Evolutionary conservation across 2,888 invertebrate genomes (phyloP), one percentile per base, ranked within the genome.

Genomic region (Empis livida): DNA sequence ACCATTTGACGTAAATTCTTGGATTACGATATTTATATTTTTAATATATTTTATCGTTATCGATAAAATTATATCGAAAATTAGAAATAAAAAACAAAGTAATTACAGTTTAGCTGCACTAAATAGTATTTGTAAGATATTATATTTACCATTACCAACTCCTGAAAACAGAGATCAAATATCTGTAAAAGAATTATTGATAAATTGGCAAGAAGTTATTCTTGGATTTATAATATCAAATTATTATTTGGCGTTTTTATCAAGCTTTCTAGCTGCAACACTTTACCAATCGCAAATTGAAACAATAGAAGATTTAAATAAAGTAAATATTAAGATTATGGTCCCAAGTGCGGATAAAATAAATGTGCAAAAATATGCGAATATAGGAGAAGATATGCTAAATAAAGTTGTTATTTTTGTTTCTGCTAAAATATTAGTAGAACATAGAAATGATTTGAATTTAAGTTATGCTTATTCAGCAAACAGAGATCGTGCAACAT

Each of bases 161-260:
- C 5, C 11, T 41, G n/a, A 2, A 27, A 41, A 9, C 13, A 39
- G 10, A 41, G 14, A 17, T n/a, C 2, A 27, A 14, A n/a, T 20
- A 23, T 23, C 16, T 39, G 10, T 11, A 9, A n/a, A 4, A 35
- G 35, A 35, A 13, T 35, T 35, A n/a, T 27, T 41, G 14, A 14
- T 41, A 6, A 27, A 14, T n/a, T 10, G 8, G 8, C 20, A 20
- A 41, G 41, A 41, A 41, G n/a, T 41, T 27, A 10, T 41, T n/a
- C 10, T 23, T 27, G 41, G 41, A n/a, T 41, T 41, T 27, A 41
- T 41, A 14, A 27, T 41, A 41, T 23, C 41, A 23, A 41, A 41
- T 41, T 41, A 41, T 41, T 41, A 41, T 41, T 41, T 41, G n/a
- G 23, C 41, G 27, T 41, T 41, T 27, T 41, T 41, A 41, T 41